Evolutionary conservation across 2,888 invertebrate species (phyloP).

Genomic region (Folsomia manolachei): DNA sequence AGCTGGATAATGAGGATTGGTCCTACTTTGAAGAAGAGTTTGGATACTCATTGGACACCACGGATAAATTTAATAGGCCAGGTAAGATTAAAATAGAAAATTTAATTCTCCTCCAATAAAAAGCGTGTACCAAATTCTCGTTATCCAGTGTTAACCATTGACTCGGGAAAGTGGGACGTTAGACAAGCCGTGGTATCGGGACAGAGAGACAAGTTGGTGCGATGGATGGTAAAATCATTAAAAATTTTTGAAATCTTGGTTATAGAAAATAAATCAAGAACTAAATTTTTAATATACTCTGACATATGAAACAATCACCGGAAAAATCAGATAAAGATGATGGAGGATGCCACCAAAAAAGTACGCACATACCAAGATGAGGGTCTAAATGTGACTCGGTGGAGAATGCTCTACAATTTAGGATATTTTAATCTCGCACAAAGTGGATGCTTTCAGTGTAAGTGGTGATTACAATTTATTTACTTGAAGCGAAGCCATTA

Average conservation of each 20-base stretch:
- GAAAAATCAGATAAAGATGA: constrained; percentile 11
- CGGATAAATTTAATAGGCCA: not conserved
- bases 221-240: no score
- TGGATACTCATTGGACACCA: not conserved
- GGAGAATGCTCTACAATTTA: constrained; percentile 9
- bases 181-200: not conserved
- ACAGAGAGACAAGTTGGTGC: not conserved
- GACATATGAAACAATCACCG: not conserved
- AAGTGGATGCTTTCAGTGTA: constrained; percentile 13
- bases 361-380: not conserved
- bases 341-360: constrained; percentile 9
- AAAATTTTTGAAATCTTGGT: no score
- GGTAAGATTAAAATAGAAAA: not conserved
- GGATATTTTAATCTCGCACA: constrained; percentile 11
- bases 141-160: not conserved
- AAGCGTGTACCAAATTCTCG: not conserved
- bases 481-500: no score
- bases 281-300: no score
- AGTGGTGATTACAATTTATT: not conserved
- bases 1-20: constrained; percentile 13
- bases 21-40: constrained; percentile 11
- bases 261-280: no score
- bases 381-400: constrained; percentile 8
- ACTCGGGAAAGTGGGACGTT: constrained; percentile 7
- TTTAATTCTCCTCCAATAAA: no score